Evolutionary conservation across 2,797 vertebrate species (phyloP).

Genomic region (Pseudopleuronectes americanus): DNA sequence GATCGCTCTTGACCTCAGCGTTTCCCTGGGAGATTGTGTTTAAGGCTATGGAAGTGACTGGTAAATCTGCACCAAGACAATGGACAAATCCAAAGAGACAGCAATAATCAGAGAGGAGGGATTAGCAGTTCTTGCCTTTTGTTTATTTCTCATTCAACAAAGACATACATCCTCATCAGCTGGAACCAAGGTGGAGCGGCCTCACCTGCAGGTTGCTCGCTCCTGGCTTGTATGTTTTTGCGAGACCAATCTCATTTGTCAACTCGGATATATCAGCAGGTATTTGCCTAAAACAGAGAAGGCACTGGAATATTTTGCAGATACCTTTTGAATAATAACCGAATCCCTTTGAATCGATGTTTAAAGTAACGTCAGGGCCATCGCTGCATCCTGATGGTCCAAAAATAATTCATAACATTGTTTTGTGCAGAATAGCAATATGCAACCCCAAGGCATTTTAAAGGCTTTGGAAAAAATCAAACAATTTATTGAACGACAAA

Average conservation of each 20-base stretch:
- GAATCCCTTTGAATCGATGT: constrained; percentile 7
- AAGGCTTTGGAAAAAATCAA: constrained; percentile 17
- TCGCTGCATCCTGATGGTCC: constrained; percentile 15
- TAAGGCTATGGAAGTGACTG: constrained; percentile 76
- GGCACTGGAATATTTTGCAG: constrained; percentile 29
- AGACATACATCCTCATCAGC: constrained; percentile 68
- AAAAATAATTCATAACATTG: background rate
- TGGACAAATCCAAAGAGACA: constrained; percentile 76
- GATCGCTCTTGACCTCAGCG: constrained; percentile 75
- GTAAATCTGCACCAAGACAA: constrained; percentile 65
- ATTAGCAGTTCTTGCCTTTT: constrained; percentile 63
- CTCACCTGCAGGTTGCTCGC: constrained; percentile 40
- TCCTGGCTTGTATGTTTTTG: constrained; percentile 24
- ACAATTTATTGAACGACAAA: constrained; percentile 21
- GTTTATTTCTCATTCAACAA: constrained; percentile 52
- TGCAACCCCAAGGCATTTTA: constrained; percentile 17
- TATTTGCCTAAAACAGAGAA: constrained; percentile 37
- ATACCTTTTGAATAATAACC: constrained; percentile 3
- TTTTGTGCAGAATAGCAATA: constrained; percentile 13
- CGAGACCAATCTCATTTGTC: constrained; percentile 54
- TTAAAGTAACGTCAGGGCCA: background rate
- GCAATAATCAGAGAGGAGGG: constrained; percentile 66
- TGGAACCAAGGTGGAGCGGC: constrained; percentile 31
- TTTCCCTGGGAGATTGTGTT: constrained; percentile 74
- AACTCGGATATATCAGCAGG: constrained; percentile 53